These are phyloP conservation scores for Sesia apiformis DNA, from an alignment of 2,888 invertebrate species.

Conservation along the genomic window DNA sequence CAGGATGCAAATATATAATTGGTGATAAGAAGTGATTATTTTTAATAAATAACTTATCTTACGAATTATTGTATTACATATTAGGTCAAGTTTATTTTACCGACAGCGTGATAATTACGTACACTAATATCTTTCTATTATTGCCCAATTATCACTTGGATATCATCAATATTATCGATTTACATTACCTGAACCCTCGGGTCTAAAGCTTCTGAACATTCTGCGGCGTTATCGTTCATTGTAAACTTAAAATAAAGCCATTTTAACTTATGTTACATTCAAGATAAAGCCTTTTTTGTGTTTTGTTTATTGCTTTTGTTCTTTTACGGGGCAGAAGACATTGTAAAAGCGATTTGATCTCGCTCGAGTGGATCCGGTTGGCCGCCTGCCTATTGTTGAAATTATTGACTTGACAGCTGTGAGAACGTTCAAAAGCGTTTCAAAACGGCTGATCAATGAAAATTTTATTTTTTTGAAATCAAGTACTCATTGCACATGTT, in stretches of 20 bases:
- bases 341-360: neutral
- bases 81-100: neutral
- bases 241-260: conserved; percentile 45
- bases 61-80: no score
- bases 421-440: no score
- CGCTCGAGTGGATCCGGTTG: no score
- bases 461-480: no score
- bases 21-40: no score
- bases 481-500: no score
- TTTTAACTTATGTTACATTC: conserved; percentile 35
- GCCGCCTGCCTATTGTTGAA: no score
- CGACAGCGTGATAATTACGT: conserved; percentile 10
- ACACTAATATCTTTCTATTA: neutral
- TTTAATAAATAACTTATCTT: no score
- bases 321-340: neutral
- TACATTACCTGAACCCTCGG: conserved; percentile 83
- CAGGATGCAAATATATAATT: no score
- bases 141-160: neutral
- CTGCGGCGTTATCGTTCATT: conserved; percentile 76
- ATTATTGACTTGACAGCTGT: no score
- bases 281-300: conserved; percentile 9
- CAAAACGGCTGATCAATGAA: no score
- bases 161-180: conserved; percentile 46
- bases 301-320: neutral
- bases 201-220: conserved; percentile 83